Percentiles rank a stretch among this genome's conserved stretches.
phyloP scores from a whole-genome alignment of 2,113 vertebrate genomes.

The Perccottus glenii region DNA sequence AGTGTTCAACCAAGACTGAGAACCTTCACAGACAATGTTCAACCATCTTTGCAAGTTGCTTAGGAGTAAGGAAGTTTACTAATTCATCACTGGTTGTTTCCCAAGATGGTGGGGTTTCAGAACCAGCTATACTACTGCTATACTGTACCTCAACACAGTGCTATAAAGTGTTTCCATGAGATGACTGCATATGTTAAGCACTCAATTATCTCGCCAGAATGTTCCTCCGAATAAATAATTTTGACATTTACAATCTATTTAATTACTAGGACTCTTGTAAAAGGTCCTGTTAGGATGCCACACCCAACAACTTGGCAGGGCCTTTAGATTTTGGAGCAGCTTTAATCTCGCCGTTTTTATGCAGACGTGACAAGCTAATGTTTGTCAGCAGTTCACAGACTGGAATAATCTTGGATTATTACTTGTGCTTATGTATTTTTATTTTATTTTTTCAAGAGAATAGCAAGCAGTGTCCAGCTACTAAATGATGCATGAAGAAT shows the following conservation, averaged over 20 bases:
- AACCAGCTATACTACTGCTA: too few species aligned
- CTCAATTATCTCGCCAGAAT: conserved; percentile 9
- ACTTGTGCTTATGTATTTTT: neutral
- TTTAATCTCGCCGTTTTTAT: neutral
- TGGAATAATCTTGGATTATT: neutral
- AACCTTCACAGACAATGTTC: too few species aligned
- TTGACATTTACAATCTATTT: conserved; percentile 13
- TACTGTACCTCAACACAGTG: neutral
- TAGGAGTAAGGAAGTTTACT: too few species aligned
- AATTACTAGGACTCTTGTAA: conserved; percentile 11
- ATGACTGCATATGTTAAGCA: conserved; percentile 13
- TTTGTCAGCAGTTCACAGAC: neutral
- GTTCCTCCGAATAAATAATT: conserved; percentile 9
- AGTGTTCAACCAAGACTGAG: neutral
- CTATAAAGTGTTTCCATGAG: conserved; percentile 8
- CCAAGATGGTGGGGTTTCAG: too few species aligned
- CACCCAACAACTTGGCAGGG: conserved; percentile 7
- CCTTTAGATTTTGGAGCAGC: neutral
- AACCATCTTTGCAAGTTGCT: too few species aligned
- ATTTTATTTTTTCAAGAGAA: neutral
- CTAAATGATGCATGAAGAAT: neutral
- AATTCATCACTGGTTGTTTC: too few species aligned
- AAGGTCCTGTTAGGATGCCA: conserved; percentile 9
- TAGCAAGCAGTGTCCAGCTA: neutral
- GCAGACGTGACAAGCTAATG: conserved; percentile 1